Evolutionary conservation across 2,888 invertebrate genomes (phyloP).

Genomic region (Nesidiocoris tenuis): DNA sequence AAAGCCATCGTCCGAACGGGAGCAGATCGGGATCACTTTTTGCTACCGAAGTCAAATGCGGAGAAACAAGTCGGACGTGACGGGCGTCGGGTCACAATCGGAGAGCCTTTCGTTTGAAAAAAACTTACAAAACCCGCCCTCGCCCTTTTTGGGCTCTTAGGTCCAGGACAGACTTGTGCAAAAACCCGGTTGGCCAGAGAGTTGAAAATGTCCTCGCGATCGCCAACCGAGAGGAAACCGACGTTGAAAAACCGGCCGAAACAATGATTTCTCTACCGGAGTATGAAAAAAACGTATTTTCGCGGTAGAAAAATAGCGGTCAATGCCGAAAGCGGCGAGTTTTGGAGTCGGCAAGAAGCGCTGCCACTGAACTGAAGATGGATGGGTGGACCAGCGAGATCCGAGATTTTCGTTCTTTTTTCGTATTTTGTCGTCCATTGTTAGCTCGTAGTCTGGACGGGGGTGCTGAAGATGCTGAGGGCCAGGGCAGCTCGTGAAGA

Average conservation of each 20-base stretch:
- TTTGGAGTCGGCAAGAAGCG: neutral
- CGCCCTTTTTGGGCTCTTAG: neutral
- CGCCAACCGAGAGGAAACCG: neutral
- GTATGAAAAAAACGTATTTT: neutral
- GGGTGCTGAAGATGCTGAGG: neutral
- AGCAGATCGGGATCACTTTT: neutral
- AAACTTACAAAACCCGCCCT: neutral
- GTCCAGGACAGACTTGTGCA: no score
- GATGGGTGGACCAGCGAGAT: neutral
- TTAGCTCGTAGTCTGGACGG: neutral
- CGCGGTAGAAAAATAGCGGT: neutral
- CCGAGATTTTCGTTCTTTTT: neutral
- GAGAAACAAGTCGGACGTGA: neutral
- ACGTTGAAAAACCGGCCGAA: neutral
- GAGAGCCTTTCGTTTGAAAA: neutral
- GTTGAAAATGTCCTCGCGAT: neutral
- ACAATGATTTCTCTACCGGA: neutral
- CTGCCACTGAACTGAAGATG: neutral
- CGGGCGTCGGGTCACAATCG: neutral
- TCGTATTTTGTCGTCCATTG: neutral
- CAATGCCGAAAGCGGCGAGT: neutral
- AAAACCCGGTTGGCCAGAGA: neutral
- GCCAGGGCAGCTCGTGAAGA: slow-evolving; percentile 39
- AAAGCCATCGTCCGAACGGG: neutral
- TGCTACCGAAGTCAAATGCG: neutral